Evolutionary conservation across 2,888 invertebrate genomes (phyloP).

Genomic region (Chalcosyrphus nemorum): DNA sequence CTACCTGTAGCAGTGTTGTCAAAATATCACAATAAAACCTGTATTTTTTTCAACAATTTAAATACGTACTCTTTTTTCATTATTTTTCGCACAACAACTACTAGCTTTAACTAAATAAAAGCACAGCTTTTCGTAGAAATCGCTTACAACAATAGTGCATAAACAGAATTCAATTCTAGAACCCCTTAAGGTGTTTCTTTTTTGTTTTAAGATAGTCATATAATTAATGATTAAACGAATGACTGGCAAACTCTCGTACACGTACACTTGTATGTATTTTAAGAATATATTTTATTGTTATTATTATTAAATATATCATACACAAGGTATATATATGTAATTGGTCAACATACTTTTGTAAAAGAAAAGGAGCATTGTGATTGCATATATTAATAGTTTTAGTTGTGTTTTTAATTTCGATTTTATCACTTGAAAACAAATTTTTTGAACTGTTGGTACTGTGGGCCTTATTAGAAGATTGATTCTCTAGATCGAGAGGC

Average conservation of each 20-base stretch:
- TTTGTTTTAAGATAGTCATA: not conserved
- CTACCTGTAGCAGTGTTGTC: slow-evolving; percentile 8
- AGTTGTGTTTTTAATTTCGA: not conserved
- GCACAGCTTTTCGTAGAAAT: slow-evolving; percentile 20
- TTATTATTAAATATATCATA: slow-evolving; percentile 5
- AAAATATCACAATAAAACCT: slow-evolving; percentile 36
- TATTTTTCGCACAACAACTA: slow-evolving; percentile 44
- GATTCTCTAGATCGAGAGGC: too few relatives aligned
- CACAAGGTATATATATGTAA: not conserved
- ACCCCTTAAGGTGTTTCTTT: not conserved
- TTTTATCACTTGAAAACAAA: not conserved
- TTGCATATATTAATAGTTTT: not conserved
- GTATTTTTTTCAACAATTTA: slow-evolving; percentile 25
- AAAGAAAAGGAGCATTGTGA: not conserved
- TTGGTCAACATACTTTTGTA: slow-evolving; percentile 23
- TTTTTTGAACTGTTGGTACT: not conserved
- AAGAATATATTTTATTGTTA: slow-evolving; percentile 11
- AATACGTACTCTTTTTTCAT: slow-evolving; percentile 23
- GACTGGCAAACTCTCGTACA: too few relatives aligned
- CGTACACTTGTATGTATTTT: not conserved
- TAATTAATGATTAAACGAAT: not conserved
- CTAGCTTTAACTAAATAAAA: slow-evolving; percentile 31
- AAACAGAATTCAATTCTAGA: not conserved
- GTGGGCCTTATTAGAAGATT: too few relatives aligned
- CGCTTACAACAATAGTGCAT: slow-evolving; percentile 3